Evolutionary conservation across 2,888 invertebrate species (phyloP).

Genomic region (Oasisia sp.): DNA sequence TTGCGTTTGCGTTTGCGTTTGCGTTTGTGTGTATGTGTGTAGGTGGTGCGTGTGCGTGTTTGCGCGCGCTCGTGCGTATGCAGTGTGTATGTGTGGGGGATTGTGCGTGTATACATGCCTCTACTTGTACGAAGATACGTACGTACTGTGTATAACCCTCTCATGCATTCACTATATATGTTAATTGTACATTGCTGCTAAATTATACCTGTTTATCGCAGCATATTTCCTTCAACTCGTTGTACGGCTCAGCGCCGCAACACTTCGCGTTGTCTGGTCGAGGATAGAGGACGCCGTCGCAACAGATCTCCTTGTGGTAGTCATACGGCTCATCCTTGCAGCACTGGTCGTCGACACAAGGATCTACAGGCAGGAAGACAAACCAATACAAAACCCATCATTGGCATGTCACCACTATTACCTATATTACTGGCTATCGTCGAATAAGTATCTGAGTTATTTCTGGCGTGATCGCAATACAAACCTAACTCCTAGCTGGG

Average conservation of each 20-base stretch:
- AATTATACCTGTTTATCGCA: background rate
- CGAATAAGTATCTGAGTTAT: no score
- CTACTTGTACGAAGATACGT: no score
- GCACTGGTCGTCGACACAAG: background rate
- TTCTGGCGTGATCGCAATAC: no score
- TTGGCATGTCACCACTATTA: background rate
- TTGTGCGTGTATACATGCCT: no score
- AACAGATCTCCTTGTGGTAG: background rate
- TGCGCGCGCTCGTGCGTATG: no score
- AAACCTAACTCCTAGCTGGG: no score
- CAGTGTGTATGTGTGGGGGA: no score
- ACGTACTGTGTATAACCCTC: no score
- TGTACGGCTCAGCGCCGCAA: background rate
- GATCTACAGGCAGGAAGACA: background rate
- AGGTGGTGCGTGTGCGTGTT: no score
- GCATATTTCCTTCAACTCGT: conserved; percentile 3
- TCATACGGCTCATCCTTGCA: background rate
- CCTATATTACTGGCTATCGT: background rate
- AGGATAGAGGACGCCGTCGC: background rate
- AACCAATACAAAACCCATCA: background rate
- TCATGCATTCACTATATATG: no score
- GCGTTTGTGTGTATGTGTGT: no score
- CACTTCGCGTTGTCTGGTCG: background rate
- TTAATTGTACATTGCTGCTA: background rate
- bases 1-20: no score